phyloP scores from a whole-genome alignment of 2,113 vertebrate genomes.

The Diphyllodes magnificus region DNA sequence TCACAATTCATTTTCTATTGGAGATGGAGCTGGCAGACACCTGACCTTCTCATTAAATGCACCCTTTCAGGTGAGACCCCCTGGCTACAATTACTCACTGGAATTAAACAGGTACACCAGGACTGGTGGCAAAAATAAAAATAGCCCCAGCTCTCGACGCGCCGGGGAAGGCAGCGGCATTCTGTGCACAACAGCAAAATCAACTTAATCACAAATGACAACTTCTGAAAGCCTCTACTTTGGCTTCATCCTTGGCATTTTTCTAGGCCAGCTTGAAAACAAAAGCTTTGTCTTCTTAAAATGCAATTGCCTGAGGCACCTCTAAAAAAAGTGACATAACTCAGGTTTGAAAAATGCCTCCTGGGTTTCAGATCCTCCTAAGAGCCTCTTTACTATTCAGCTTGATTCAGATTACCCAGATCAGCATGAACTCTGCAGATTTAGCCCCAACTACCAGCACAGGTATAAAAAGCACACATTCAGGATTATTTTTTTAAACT shows the following conservation, averaged over 20 bases:
- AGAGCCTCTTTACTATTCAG: slow-evolving; percentile 52
- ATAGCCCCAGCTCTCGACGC: not conserved
- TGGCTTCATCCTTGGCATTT: slow-evolving; percentile 56
- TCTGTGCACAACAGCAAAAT: slow-evolving; percentile 40
- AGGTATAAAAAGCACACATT: slow-evolving; percentile 25
- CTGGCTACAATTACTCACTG: not conserved
- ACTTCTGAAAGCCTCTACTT: slow-evolving; percentile 62
- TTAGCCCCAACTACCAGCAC: not conserved
- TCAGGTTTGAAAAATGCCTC: slow-evolving; percentile 47
- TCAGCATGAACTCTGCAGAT: slow-evolving; percentile 14
- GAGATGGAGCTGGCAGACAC: not conserved
- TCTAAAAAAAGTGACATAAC: slow-evolving; percentile 39
- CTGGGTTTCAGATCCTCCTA: slow-evolving; percentile 26
- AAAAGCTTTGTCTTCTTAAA: slow-evolving; percentile 68
- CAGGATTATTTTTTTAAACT: slow-evolving; percentile 12
- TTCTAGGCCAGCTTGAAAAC: slow-evolving; percentile 62
- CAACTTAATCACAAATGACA: slow-evolving; percentile 62
- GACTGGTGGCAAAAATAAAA: not conserved
- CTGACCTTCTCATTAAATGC: not conserved
- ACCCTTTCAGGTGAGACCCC: not conserved
- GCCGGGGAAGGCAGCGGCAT: not conserved
- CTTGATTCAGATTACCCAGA: slow-evolving; percentile 42
- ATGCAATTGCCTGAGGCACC: slow-evolving; percentile 53
- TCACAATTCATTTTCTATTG: not conserved
- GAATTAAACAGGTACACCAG: not conserved